Conservation (phyloP, 1,140 invertebrate genomes). For the Pseudobourletiella spinata region DNA sequence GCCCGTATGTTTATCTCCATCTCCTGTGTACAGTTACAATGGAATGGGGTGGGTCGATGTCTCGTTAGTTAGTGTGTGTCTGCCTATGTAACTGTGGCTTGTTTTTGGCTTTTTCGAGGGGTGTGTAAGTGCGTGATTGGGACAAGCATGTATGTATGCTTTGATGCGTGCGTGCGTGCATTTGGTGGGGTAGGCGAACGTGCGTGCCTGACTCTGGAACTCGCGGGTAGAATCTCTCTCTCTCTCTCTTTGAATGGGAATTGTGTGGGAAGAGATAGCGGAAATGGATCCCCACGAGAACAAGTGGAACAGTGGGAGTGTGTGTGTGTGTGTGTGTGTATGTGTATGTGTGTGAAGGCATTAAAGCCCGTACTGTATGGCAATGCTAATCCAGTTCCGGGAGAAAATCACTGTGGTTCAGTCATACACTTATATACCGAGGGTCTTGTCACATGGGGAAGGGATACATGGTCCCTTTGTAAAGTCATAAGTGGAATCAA, state of each 20-base stretch:
- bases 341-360: no score
- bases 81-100: no score
- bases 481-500: neutral
- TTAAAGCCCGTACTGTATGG: neutral
- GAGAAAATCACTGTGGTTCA: neutral
- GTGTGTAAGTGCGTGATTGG: neutral
- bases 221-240: no score
- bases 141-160: neutral
- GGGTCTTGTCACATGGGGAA: neutral
- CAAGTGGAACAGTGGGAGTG: neutral
- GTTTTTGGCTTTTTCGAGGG: no score
- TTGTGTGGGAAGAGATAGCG: slow-evolving; percentile 7
- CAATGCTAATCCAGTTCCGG: slow-evolving; percentile 21
- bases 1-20: no score
- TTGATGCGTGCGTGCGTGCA: neutral
- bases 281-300: slow-evolving; percentile 17
- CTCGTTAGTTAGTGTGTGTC: no score
- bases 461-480: neutral
- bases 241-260: neutral
- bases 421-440: neutral
- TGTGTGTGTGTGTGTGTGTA: neutral
- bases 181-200: slow-evolving; percentile 1
- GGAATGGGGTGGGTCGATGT: no score
- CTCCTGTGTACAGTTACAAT: no score
- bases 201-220: no score